phyloP scores from a whole-genome alignment of 2,888 invertebrate genomes.

The Trypoxylon attenuatum region DNA sequence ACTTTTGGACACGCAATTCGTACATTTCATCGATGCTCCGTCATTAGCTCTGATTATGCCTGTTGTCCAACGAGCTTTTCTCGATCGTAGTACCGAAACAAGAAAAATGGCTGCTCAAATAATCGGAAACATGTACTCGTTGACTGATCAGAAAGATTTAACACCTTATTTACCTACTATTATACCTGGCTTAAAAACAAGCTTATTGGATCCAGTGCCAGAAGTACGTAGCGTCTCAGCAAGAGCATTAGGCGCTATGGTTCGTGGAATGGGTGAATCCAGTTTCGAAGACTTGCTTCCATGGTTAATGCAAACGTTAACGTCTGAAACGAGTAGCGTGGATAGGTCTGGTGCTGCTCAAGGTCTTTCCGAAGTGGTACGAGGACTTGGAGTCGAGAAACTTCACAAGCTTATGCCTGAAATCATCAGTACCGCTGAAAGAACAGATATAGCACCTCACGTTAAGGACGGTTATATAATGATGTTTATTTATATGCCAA shows the following conservation, averaged over 20 bases:
- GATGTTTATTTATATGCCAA: constrained; percentile 99
- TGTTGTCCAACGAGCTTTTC: constrained; percentile 97
- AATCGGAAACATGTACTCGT: constrained; percentile 99
- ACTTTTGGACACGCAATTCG: constrained; percentile 95
- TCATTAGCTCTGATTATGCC: constrained; percentile 99
- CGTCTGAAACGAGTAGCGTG: constrained; percentile 95
- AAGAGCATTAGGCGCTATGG: constrained; percentile 97
- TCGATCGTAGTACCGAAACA: constrained; percentile 98
- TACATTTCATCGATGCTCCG: constrained; percentile 99
- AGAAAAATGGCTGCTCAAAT: constrained; percentile 99
- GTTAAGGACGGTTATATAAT: constrained; percentile 99
- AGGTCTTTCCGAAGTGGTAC: constrained; percentile 97
- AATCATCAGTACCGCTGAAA: constrained; percentile 94
- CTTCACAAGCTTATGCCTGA: constrained; percentile 98
- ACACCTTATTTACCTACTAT: constrained; percentile 96
- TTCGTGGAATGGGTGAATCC: constrained; percentile 96
- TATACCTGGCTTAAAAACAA: constrained; percentile 96
- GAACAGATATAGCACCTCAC: constrained; percentile 94
- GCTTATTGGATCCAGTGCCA: constrained; percentile 97
- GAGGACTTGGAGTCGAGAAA: constrained; percentile 95
- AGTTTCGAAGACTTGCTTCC: constrained; percentile 97
- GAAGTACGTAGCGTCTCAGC: constrained; percentile 97
- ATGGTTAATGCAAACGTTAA: constrained; percentile 98
- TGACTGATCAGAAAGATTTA: constrained; percentile 99
- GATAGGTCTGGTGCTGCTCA: constrained; percentile 97